Percentiles rank a stretch among this genome's conserved stretches.
Evolutionary conservation across 1,140 invertebrate species (phyloP).

Genomic region (Drosophila navojoa): DNA sequence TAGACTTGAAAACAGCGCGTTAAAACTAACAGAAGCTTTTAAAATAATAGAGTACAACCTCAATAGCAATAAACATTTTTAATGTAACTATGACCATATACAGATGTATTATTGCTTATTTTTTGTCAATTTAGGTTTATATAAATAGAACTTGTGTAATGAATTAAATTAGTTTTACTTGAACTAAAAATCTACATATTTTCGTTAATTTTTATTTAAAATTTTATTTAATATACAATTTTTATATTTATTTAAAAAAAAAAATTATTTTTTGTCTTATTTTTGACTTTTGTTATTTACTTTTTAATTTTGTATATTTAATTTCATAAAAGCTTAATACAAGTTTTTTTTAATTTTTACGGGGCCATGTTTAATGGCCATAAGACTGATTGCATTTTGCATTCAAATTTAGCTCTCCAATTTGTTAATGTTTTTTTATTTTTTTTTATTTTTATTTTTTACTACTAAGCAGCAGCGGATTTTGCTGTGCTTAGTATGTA

Average conservation of each 20-base stretch:
- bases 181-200: too few species aligned
- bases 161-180: too few species aligned
- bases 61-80: too few species aligned
- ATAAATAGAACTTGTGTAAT: too few species aligned
- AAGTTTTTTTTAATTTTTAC: constrained; percentile 1
- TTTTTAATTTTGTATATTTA: background rate
- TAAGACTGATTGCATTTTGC: constrained; percentile 7
- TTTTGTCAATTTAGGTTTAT: too few species aligned
- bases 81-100: too few species aligned
- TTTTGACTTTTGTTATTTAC: background rate
- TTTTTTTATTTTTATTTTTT: constrained; percentile 5
- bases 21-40: too few species aligned
- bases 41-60: too few species aligned
- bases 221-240: background rate
- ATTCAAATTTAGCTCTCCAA: background rate
- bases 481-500: background rate
- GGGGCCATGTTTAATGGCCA: background rate
- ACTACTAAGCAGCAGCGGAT: background rate
- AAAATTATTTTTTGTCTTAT: background rate
- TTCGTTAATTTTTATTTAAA: too few species aligned
- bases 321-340: background rate
- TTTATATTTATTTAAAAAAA: background rate
- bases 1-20: too few species aligned
- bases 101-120: too few species aligned
- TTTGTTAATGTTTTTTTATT: constrained; percentile 4